Evolutionary conservation across 2,888 invertebrate genomes (phyloP).

Genomic region (Neocrepidodera transversa): DNA sequence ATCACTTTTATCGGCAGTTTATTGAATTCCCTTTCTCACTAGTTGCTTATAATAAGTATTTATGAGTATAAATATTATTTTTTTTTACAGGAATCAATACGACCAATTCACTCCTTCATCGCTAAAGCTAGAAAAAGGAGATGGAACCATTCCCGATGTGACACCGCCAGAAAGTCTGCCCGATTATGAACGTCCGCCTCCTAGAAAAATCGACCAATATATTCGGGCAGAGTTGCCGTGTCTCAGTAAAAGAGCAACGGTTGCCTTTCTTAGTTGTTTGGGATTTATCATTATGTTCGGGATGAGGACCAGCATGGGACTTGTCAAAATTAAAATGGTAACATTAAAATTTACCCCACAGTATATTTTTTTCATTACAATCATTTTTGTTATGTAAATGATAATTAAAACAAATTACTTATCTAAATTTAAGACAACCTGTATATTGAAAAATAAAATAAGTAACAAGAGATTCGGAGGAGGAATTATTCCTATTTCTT

Average conservation of each 20-base stretch:
- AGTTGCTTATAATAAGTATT: too few relatives aligned
- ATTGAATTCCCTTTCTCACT: neutral
- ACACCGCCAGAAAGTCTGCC: conserved; percentile 80
- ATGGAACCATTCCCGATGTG: conserved; percentile 63
- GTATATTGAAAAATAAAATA: too few relatives aligned
- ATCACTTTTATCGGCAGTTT: neutral
- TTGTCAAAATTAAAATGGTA: conserved; percentile 79
- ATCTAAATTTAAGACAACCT: too few relatives aligned
- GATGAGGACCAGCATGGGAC: conserved; percentile 98
- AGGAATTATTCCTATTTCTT: too few relatives aligned
- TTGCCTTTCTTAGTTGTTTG: conserved; percentile 84
- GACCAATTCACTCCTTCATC: conserved; percentile 71
- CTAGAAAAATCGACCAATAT: conserved; percentile 87
- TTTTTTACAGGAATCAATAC: conserved; percentile 67
- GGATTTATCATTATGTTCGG: conserved; percentile 96
- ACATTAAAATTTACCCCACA: too few relatives aligned
- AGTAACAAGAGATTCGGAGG: too few relatives aligned
- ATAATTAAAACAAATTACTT: too few relatives aligned
- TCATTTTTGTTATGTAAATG: too few relatives aligned
- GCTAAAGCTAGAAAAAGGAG: conserved; percentile 40
- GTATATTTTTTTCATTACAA: too few relatives aligned
- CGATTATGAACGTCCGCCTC: conserved; percentile 83
- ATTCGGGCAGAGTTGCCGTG: conserved; percentile 87
- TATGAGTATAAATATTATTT: too few relatives aligned
- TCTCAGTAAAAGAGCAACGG: conserved; percentile 84